phyloP scores from a whole-genome alignment of 2,888 invertebrate genomes.

The Hartigia nigra region DNA sequence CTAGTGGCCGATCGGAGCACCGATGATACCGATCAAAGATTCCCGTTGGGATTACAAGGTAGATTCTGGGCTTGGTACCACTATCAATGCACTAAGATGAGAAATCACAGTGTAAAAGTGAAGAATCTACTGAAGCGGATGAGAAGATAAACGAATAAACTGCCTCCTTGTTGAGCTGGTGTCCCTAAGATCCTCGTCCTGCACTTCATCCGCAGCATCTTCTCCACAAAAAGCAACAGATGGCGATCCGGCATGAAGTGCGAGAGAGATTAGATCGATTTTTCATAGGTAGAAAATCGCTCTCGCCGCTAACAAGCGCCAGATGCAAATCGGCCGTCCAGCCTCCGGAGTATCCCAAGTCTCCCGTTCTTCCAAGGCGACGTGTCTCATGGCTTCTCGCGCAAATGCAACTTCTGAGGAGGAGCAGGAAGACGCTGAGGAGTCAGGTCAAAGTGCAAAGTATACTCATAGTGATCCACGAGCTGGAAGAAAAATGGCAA shows the following conservation, averaged over 20 bases:
- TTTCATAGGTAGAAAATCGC: conserved; percentile 56
- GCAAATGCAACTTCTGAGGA: neutral
- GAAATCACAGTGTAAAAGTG: neutral
- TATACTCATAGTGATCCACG: neutral
- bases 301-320: conserved; percentile 54
- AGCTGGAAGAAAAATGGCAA: neutral
- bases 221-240: conserved; percentile 35
- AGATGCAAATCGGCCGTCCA: conserved; percentile 54
- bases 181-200: neutral
- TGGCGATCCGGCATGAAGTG: conserved; percentile 42
- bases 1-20: conserved; percentile 7
- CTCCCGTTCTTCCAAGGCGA: neutral
- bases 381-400: neutral
- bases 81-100: neutral
- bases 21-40: neutral
- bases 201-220: neutral
- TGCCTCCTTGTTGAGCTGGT: neutral
- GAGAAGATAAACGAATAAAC: neutral
- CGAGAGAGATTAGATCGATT: conserved; percentile 56
- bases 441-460: neutral
- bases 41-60: neutral
- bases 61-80: neutral
- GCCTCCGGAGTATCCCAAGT: neutral
- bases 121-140: neutral
- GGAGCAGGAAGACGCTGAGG: neutral